Evolutionary conservation across 2,888 invertebrate species (phyloP), one percentile per base, ranked within the genome.

Genomic region (Pinctada fucata): DNA sequence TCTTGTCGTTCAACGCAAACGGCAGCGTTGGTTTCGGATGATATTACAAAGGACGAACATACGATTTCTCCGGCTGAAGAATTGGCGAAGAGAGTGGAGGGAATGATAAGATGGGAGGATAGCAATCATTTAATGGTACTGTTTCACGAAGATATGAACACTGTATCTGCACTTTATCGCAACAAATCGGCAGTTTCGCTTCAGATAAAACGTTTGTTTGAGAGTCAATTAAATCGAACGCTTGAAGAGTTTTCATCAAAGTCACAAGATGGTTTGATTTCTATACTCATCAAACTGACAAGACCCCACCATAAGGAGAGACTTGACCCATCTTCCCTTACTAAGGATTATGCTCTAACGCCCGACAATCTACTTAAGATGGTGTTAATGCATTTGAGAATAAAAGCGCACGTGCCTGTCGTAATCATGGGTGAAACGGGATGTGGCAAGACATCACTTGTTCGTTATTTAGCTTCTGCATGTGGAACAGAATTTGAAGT

Each of bases 381-480:
- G 88, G 81, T 87, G 49, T 69, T 88, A 13, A 85, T 88, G 8
- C 75, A 82, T 31, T 74, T 88, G 13, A 75, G 88, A 48, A 72
- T 87, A 1, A 84, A 83, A 74, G 83, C 85, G 10, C 67, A 77
- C 51, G 80, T 87, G 4, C 88, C 88, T 52, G 84, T 88, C 2
- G 72, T 88, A 10, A 81, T 88, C 2, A 88, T 88, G 87, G 87
- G 88, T 8, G 88, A 88, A 79, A 88, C 88, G 2, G 88, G 88
- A 2, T 88, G 88, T 83, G 88, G 88, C 6, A 88, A 88, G 79
- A 88, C 88, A 4, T 87, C 87, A 3, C 80, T 88, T 0, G 83
- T 88, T 13, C 72, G 83, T 31, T 87, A 83, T 70, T 81, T 88
- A 2, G 83, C 88, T 1, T 65, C 66, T 45, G 79, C 86, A 13